These are phyloP conservation scores for Euplagia quadripunctaria DNA, from an alignment of 2,888 invertebrate genomes.

Conservation along the genomic window DNA sequence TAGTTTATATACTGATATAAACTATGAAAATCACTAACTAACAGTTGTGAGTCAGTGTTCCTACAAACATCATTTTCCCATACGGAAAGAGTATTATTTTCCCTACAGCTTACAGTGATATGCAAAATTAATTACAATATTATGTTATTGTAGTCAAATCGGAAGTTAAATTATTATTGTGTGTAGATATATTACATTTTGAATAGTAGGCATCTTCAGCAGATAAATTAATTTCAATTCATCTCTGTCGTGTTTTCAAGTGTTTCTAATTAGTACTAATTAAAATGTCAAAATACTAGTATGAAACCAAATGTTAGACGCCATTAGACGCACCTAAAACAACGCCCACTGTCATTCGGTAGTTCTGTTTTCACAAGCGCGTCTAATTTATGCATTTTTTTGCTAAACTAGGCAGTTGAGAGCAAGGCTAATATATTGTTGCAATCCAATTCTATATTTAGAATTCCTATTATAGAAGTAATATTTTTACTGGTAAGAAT, in stretches of 20 bases:
- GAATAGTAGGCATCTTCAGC: slow-evolving; percentile 8
- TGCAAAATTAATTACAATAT: too few species aligned
- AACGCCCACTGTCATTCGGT: slow-evolving; percentile 53
- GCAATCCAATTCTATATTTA: background rate
- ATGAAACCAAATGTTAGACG: slow-evolving; percentile 44
- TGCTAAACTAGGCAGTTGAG: slow-evolving; percentile 54
- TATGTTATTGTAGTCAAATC: too few species aligned
- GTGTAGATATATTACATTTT: too few species aligned
- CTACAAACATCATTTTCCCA: too few species aligned
- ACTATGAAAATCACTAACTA: too few species aligned
- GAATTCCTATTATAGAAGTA: background rate
- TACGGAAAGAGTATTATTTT: too few species aligned
- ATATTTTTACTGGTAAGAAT: background rate
- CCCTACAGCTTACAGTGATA: too few species aligned
- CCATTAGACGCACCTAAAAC: slow-evolving; percentile 37
- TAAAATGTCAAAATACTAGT: slow-evolving; percentile 55
- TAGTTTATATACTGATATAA: too few species aligned
- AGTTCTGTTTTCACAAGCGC: slow-evolving; percentile 49
- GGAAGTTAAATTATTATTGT: too few species aligned
- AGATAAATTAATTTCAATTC: slow-evolving; percentile 32
- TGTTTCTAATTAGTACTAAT: slow-evolving; percentile 54
- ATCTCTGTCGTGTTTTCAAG: slow-evolving; percentile 37
- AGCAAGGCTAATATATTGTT: slow-evolving; percentile 50
- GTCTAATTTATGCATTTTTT: slow-evolving; percentile 56
- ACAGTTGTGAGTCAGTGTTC: too few species aligned